phyloP scores from a whole-genome alignment of 1,140 invertebrate species.

The Bombyx mandarina region DNA sequence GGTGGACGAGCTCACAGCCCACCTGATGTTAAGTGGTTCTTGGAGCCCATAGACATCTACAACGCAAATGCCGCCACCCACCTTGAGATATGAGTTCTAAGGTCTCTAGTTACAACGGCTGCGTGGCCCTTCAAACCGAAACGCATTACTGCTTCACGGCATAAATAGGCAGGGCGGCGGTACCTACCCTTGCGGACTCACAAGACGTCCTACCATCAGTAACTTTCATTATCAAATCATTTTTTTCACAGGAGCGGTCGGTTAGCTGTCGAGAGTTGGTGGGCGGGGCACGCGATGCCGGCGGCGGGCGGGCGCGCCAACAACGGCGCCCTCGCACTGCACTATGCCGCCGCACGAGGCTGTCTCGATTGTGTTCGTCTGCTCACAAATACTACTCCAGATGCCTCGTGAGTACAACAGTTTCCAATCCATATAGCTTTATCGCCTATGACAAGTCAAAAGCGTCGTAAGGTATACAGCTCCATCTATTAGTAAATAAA shows the following conservation, averaged over 20 bases:
- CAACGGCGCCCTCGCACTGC: conserved; percentile 81
- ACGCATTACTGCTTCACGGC: too few relatives aligned
- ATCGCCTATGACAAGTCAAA: background rate
- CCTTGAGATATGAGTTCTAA: too few relatives aligned
- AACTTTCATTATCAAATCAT: background rate
- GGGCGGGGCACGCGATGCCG: conserved; percentile 52
- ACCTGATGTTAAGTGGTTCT: too few relatives aligned
- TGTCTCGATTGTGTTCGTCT: conserved; percentile 87
- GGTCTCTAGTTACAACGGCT: too few relatives aligned
- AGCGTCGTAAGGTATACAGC: background rate
- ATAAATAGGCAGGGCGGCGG: too few relatives aligned
- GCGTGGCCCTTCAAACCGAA: too few relatives aligned
- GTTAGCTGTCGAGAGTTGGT: conserved; percentile 60
- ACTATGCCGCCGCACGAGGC: conserved; percentile 87
- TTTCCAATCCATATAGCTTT: too few relatives aligned
- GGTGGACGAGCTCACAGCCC: too few relatives aligned
- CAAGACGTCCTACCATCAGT: too few relatives aligned
- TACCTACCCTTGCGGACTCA: too few relatives aligned
- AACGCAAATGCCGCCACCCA: too few relatives aligned
- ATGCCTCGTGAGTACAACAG: conserved; percentile 39
- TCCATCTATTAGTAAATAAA: background rate
- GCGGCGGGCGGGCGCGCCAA: conserved; percentile 51
- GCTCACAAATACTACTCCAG: conserved; percentile 81
- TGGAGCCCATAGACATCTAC: too few relatives aligned
- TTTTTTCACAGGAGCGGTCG: conserved; percentile 45